Evolutionary conservation across 2,113 vertebrate genomes (phyloP), one percentile per base, ranked within the genome.

Genomic region (Calyptomena viridis): DNA sequence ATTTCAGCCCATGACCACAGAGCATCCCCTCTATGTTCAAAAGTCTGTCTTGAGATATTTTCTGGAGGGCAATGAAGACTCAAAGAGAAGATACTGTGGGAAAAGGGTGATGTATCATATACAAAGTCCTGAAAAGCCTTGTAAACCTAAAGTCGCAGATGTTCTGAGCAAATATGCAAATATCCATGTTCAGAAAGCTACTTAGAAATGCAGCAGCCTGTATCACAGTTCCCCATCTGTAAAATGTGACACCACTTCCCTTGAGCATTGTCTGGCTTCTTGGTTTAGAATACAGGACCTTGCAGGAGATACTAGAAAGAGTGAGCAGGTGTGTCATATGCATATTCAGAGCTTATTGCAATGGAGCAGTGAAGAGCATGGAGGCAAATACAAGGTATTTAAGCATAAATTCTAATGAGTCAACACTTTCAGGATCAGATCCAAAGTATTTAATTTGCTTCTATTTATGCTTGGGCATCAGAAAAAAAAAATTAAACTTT

Each of bases 101-200:
- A 11, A 86, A 84, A 81, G 19, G 21, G 44, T 64, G 30, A 11
- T 84, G 33, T 53, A 58, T 20, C 2, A 86, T 39, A 47, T 6
- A 74, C 42, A 50, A 55, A 83, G 75, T 85, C 85, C 82, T 91
- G 76, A 73, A 90, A 91, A 94, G 77, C 85, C 52, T 77, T 71
- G 35, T 63, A 74, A 95, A 80, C 15, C 49, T 74, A 3, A 62
- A 80, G 82, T 75, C 3, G 1, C 94, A 90, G 90, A 86, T 88
- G 85, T 87, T 88, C 84, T 76, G 60, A 68, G 60, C 52, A 81
- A 87, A 82, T 77, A 91, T 93, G 87, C 90, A 96, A 95, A 96
- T 91, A 90, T 27, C 8, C 7, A 9, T 46, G 56, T 40, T 93
- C 76, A 93, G 60, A 93, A 84, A 94, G 79, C 74, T 93, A n/a